Conservation (phyloP, 2,888 invertebrate species). For the Nomada ruficornis region DNA sequence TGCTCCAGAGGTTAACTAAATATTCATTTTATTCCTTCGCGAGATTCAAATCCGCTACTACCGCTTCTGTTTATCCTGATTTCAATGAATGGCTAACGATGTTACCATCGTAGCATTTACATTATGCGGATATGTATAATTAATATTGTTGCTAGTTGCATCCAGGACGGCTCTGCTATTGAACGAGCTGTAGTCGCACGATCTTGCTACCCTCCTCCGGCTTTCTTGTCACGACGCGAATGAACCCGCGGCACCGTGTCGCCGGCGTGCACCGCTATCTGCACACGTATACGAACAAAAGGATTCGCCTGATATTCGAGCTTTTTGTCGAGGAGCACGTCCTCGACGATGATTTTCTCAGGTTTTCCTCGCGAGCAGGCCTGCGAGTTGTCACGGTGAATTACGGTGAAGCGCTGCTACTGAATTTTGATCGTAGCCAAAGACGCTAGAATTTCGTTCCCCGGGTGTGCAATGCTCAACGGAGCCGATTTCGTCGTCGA, state of each 20-base stretch:
- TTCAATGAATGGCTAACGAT: no score
- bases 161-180: not conserved
- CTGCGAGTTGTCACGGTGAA: conserved; percentile 45
- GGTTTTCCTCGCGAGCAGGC: conserved; percentile 31
- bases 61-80: no score
- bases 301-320: conserved; percentile 62
- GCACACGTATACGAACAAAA: conserved; percentile 50
- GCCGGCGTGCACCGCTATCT: conserved; percentile 42
- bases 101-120: no score
- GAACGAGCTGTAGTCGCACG: conserved; percentile 11
- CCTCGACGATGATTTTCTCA: conserved; percentile 62
- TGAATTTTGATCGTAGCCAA: conserved; percentile 49
- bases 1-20: no score
- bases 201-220: not conserved
- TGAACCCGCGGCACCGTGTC: conserved; percentile 74
- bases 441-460: not conserved
- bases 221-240: conserved; percentile 70
- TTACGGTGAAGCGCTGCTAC: conserved; percentile 32
- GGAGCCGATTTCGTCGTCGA: not conserved
- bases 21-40: no score
- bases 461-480: not conserved
- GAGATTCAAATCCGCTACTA: no score
- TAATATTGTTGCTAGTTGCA: no score
- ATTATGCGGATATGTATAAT: no score
- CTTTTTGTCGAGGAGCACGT: conserved; percentile 62